These are phyloP conservation scores for Macrophya alboannulata DNA, from an alignment of 2,888 invertebrate genomes.

Conservation along the genomic window DNA sequence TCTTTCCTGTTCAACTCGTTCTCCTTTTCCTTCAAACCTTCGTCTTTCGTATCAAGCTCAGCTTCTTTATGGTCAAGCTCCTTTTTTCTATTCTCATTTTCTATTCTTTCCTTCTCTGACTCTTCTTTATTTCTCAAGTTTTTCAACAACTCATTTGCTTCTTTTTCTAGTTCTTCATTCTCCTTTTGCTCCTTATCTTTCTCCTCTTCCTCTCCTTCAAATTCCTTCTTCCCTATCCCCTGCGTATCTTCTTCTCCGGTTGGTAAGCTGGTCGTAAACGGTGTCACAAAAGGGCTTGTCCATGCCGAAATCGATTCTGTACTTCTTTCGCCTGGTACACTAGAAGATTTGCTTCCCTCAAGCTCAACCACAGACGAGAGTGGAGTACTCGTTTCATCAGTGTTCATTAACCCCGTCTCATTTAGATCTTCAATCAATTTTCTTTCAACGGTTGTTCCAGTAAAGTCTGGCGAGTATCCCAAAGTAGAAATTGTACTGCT, in stretches of 20 bases:
- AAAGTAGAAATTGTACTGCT: not conserved
- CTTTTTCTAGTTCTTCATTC: not conserved
- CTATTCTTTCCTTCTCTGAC: slow-evolving; percentile 60
- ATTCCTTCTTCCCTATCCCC: not conserved
- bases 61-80: slow-evolving; percentile 54
- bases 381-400: not conserved
- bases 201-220: slow-evolving; percentile 39
- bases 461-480: not conserved
- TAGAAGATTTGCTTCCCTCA: not conserved
- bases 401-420: not conserved
- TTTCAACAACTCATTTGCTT: not conserved
- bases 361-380: not conserved
- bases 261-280: not conserved
- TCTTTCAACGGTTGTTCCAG: not conserved
- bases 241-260: not conserved
- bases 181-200: not conserved
- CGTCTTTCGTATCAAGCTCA: slow-evolving; percentile 60
- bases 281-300: not conserved
- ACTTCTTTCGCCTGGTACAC: not conserved
- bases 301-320: not conserved
- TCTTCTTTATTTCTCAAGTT: slow-evolving; percentile 24
- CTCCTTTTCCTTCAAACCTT: slow-evolving; percentile 56
- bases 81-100: slow-evolving; percentile 55
- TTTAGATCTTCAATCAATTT: not conserved
- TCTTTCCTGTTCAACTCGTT: slow-evolving; percentile 53